Evolutionary conservation across 2,888 invertebrate genomes (phyloP), one percentile per base, ranked within the genome.

Genomic region (Xanthorhoe spadicearia): DNA sequence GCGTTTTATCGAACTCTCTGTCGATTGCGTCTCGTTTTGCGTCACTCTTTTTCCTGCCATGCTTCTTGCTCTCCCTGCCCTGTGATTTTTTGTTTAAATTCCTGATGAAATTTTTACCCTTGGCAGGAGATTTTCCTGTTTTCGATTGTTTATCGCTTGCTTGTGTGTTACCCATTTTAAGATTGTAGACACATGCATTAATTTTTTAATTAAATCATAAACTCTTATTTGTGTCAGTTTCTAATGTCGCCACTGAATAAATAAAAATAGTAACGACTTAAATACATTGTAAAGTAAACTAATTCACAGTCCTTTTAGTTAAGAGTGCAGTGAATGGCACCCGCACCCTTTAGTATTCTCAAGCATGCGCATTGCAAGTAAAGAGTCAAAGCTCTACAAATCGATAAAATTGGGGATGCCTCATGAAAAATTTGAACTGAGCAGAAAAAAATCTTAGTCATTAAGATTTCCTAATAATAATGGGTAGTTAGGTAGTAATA

Each of bases 51-150:
- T 91, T 91, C 68, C 87, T 83, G 50, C 83, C 86, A 81, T 89
- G 87, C 74, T 92, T 93, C 77, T 90, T 92, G 74, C 85, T 88
- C 46, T 92, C 91, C 63, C 88, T 83, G 43, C 83, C 92, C 66
- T 86, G 82, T 23, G 91, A 86, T 77, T 91, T 92, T 73, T 87
- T 86, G 72, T 93, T 93, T 61, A 94, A 79, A 73, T 92, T 93
- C 75, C 93, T 93, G 70, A 94, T 94, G 74, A 94, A 93, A 77
- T 92, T 87, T 88, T 94, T 94, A 71, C 92, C 86, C 83, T 94
- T 94, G 4, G 93, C 90, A n/a, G 94, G 94, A n/a, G 94, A 92
- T 80, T 94, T 94, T 64, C 93, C 92, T 38, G 89, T 82, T 81
- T 94, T 94, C 50, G 83, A 71, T 71, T 91, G 90, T 81, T 94